Percentiles rank a stretch among this genome's conserved stretches.
phyloP scores from a whole-genome alignment of 2,113 vertebrate species.

The Ctenomys sociabilis region DNA sequence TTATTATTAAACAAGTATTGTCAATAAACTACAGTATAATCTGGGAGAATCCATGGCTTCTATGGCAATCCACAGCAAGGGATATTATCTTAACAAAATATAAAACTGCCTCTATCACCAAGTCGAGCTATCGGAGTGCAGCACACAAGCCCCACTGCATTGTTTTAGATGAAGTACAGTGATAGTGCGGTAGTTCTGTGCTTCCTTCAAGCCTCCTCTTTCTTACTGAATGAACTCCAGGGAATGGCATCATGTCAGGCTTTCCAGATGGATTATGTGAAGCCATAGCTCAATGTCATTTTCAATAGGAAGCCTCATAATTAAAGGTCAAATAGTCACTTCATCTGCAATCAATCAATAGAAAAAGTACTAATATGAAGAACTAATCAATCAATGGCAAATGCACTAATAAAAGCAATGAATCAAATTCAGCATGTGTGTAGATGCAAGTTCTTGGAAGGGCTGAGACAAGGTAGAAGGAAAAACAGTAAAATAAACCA shows the following conservation, averaged over 20 bases:
- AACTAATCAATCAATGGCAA: conserved; percentile 94
- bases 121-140: conserved; percentile 60
- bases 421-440: conserved; percentile 91
- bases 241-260: conserved; percentile 93
- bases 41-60: conserved; percentile 36
- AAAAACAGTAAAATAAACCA: conserved; percentile 80
- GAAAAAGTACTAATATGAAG: conserved; percentile 92
- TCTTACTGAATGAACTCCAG: conserved; percentile 89
- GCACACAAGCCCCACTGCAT: conserved; percentile 72
- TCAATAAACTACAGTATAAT: background rate
- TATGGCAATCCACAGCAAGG: conserved; percentile 43
- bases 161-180: conserved; percentile 81
- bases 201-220: conserved; percentile 86
- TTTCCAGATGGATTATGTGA: conserved; percentile 92
- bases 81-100: conserved; percentile 53
- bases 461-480: conserved; percentile 25
- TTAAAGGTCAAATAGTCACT: conserved; percentile 99
- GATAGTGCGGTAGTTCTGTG: conserved; percentile 81
- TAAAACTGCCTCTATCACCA: background rate
- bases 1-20: background rate
- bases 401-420: conserved; percentile 98
- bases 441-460: conserved; percentile 82
- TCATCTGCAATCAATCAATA: conserved; percentile 99
- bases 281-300: conserved; percentile 93
- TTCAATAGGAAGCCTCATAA: conserved; percentile 94